A percentile compares a stretch with the other conserved stretches of the same genome.
Conservation (phyloP, 2,888 invertebrate genomes). For the Dermolepida albohirtum region DNA sequence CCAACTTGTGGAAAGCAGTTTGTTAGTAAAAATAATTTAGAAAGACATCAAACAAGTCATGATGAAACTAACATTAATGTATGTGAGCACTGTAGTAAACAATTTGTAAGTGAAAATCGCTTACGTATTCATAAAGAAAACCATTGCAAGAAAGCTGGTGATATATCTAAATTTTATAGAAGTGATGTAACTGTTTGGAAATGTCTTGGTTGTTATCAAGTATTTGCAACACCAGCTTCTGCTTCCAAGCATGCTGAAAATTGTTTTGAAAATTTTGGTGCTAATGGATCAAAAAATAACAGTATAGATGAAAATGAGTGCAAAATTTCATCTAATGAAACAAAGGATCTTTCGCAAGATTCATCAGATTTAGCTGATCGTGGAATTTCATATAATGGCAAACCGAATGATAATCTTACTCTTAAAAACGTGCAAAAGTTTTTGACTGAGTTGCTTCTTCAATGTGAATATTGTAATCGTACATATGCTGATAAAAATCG, state of each 20-base stretch:
- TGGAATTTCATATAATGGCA: slow-evolving; percentile 15
- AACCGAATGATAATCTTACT: slow-evolving; percentile 18
- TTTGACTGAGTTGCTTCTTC: slow-evolving; percentile 65
- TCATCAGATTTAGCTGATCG: slow-evolving; percentile 43
- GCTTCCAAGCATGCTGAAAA: slow-evolving; percentile 57
- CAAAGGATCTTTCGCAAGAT: slow-evolving; percentile 42
- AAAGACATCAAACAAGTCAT: slow-evolving; percentile 62
- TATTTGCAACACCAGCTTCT: slow-evolving; percentile 60
- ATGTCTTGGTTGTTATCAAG: slow-evolving; percentile 63
- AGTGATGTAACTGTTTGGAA: slow-evolving; percentile 65
- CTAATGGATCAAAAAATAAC: slow-evolving; percentile 22
- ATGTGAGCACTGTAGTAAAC: slow-evolving; percentile 64
- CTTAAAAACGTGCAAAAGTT: slow-evolving; percentile 58
- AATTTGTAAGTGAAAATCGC: slow-evolving; percentile 64
- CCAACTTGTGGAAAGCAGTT: slow-evolving; percentile 62
- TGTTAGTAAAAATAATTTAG: slow-evolving; percentile 62
- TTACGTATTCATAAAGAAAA: slow-evolving; percentile 64
- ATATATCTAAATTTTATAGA: slow-evolving; percentile 64
- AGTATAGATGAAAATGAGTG: slow-evolving; percentile 26
- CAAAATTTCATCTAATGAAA: slow-evolving; percentile 44
- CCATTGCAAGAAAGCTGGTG: slow-evolving; percentile 64
- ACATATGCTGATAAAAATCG: slow-evolving; percentile 68
- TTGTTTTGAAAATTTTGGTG: slow-evolving; percentile 54
- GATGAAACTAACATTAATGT: slow-evolving; percentile 60
- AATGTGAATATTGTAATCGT: slow-evolving; percentile 73